Percentiles rank a stretch among this genome's conserved stretches.
Evolutionary conservation across 2,113 vertebrate genomes (phyloP).

Genomic region (Rhinichthys klamathensis): DNA sequence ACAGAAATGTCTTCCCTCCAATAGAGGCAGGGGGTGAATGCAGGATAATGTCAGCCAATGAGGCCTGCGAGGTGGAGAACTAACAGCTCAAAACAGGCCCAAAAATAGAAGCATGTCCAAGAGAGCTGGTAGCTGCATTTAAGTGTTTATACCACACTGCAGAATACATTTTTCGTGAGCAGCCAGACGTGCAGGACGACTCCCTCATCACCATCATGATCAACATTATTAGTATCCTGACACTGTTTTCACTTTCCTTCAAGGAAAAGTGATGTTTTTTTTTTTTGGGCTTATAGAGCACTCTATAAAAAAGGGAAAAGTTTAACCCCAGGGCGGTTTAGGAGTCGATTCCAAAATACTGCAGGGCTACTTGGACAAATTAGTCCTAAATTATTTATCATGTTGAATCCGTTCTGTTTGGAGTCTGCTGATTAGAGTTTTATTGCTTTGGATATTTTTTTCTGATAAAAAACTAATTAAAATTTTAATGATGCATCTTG

Average conservation of each 20-base stretch:
- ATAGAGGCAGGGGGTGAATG: not conserved
- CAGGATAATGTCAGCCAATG: conserved; percentile 2
- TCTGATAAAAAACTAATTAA: not conserved
- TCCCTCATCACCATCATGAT: conserved; percentile 18
- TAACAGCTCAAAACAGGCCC: conserved; percentile 45
- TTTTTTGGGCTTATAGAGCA: not conserved
- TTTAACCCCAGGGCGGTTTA: not conserved
- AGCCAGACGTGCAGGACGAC: conserved; percentile 58
- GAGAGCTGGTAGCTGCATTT: conserved; percentile 65
- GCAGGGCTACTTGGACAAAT: conserved; percentile 19
- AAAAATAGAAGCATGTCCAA: conserved; percentile 64
- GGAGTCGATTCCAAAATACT: not conserved
- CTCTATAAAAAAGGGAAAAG: not conserved
- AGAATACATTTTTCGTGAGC: conserved; percentile 68
- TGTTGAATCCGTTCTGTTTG: not conserved
- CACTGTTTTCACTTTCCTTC: conserved; percentile 11
- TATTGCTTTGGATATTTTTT: not conserved
- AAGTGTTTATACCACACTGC: conserved; percentile 61
- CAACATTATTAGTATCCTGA: conserved; percentile 21
- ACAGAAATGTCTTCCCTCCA: conserved; percentile 31
- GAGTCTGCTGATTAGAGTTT: conserved; percentile 7
- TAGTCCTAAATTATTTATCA: not conserved
- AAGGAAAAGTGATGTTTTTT: not conserved
- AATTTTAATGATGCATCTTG: conserved; percentile 20
- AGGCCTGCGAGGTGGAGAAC: conserved; percentile 58